Conservation (phyloP, 2,113 vertebrate genomes). For the Pica pica region DNA sequence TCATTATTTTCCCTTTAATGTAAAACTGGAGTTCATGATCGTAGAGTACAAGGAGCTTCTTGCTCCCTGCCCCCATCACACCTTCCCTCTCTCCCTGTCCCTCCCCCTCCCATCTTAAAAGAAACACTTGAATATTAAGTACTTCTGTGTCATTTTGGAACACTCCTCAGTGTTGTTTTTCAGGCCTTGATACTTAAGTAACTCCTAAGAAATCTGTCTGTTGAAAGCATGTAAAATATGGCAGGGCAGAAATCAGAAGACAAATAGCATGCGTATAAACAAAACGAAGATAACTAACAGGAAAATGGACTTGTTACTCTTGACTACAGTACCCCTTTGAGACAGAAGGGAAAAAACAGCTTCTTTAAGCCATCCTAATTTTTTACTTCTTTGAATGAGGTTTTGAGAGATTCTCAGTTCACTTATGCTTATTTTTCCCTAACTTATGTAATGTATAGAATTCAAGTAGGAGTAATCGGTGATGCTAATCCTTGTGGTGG, state of each 20-base stretch:
- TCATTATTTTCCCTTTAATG: accelerated
- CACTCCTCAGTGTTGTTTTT: background rate
- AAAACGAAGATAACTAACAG: background rate
- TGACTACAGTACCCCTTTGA: background rate
- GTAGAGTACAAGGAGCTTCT: background rate
- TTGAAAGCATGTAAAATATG: background rate
- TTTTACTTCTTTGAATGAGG: background rate
- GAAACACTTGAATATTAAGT: background rate
- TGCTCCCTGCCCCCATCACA: background rate
- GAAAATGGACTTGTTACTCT: background rate
- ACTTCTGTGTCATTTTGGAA: background rate
- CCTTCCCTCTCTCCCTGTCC: too few species aligned
- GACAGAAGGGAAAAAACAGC: accelerated
- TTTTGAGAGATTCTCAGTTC: background rate
- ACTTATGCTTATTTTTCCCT: background rate
- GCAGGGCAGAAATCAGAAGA: background rate
- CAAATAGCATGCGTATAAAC: background rate
- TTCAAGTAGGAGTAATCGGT: background rate
- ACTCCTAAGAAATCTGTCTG: background rate
- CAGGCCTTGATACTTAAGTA: background rate
- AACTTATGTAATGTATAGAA: background rate
- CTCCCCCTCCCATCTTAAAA: background rate
- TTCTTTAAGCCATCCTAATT: background rate
- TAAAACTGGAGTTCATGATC: background rate
- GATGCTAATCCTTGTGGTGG: background rate